phyloP scores from a whole-genome alignment of 2,113 vertebrate species.

The Malurus elegans region DNA sequence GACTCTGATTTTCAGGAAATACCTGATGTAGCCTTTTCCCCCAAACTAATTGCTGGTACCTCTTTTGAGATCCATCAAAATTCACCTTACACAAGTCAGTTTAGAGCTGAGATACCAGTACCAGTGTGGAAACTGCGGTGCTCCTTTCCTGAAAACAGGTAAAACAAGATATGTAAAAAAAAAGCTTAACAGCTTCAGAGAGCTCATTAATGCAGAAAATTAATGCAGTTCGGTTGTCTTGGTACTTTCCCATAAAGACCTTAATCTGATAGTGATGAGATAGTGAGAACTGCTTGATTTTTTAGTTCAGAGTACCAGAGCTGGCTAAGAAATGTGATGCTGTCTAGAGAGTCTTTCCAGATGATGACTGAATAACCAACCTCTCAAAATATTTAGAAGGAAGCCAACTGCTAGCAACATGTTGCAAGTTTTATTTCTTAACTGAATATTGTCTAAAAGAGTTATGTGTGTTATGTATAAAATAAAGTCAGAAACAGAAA shows the following conservation, averaged over 20 bases:
- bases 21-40: not conserved
- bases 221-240: not conserved
- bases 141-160: not conserved
- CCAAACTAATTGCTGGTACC: not conserved
- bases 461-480: not conserved
- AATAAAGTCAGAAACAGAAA: not conserved
- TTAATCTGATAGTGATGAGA: not conserved
- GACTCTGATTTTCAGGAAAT: not conserved
- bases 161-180: not conserved
- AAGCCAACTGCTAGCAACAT: not conserved
- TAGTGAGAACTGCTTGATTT: not conserved
- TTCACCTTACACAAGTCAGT: not conserved
- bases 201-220: not conserved
- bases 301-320: not conserved
- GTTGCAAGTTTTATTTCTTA: not conserved
- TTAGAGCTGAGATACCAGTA: not conserved
- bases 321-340: not conserved
- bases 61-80: not conserved
- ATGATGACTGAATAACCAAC: not conserved
- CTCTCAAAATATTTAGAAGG: not conserved
- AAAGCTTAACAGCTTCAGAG: not conserved
- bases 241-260: not conserved
- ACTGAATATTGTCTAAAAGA: not conserved
- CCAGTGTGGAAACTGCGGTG: not conserved
- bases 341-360: not conserved